Conservation (phyloP, 1,140 invertebrate species). For the Cecropterus lyciades region DNA sequence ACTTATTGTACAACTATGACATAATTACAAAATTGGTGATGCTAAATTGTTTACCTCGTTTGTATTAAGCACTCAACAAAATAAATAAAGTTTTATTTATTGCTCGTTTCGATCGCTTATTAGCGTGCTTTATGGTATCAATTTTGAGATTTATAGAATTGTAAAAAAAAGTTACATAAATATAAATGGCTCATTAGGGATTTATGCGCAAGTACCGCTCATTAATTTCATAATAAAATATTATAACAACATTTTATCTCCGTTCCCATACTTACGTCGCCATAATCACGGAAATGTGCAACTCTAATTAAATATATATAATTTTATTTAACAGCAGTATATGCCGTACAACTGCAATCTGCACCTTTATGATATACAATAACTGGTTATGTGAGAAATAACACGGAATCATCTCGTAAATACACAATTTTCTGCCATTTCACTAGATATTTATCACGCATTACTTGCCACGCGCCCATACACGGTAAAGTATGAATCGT, state of each 20-base stretch:
- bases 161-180: neutral
- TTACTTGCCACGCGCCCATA: too few relatives aligned
- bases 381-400: conserved; percentile 21
- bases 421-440: conserved; percentile 1
- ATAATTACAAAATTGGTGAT: conserved; percentile 43
- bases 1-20: conserved; percentile 44
- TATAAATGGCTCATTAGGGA: neutral
- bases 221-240: conserved; percentile 10
- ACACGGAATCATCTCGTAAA: conserved; percentile 3
- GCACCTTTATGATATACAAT: conserved; percentile 28
- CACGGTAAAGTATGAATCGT: too few relatives aligned
- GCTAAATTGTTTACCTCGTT: conserved; percentile 32
- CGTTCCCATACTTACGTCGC: conserved; percentile 11
- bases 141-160: conserved; percentile 26
- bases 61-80: conserved; percentile 32
- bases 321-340: conserved; percentile 11
- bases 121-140: conserved; percentile 5
- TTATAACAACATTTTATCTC: neutral
- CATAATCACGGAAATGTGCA: conserved; percentile 30
- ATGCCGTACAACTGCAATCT: conserved; percentile 20
- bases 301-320: conserved; percentile 24
- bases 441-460: neutral
- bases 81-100: conserved; percentile 5
- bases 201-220: neutral
- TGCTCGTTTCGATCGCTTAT: conserved; percentile 8